phyloP scores from a whole-genome alignment of 2,113 vertebrate genomes.

The Hemibagrus wyckioides region DNA sequence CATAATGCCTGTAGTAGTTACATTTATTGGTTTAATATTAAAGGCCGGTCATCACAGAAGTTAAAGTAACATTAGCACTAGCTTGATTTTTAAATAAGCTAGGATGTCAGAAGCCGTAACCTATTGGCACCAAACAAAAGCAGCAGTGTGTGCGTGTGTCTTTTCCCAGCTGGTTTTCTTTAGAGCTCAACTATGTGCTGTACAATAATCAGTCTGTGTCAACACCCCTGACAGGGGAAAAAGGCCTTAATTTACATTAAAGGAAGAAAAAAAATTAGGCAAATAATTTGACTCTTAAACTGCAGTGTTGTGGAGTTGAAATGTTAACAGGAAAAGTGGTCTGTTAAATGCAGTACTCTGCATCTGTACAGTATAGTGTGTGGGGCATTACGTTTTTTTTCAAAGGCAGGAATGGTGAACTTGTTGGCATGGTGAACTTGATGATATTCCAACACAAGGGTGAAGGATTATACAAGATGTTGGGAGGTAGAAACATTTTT shows the following conservation, averaged over 20 bases:
- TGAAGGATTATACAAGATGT: background rate
- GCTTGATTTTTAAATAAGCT: conserved; percentile 35
- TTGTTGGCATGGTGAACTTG: background rate
- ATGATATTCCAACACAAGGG: background rate
- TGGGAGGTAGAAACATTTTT: background rate
- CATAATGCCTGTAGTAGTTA: conserved; percentile 13
- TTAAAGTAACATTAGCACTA: conserved; percentile 55
- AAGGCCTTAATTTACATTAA: conserved; percentile 68
- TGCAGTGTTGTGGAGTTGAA: conserved; percentile 48
- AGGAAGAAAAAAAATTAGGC: conserved; percentile 55
- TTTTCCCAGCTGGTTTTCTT: conserved; percentile 73
- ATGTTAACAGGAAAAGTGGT: conserved; percentile 48
- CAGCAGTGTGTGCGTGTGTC: conserved; percentile 67
- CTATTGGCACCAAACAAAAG: conserved; percentile 64
- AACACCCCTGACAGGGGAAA: conserved; percentile 67
- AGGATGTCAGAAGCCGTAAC: conserved; percentile 19
- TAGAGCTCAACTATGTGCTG: conserved; percentile 68
- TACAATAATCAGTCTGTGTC: conserved; percentile 74
- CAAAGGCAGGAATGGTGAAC: background rate
- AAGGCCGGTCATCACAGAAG: background rate
- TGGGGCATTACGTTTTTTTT: background rate
- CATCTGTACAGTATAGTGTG: background rate
- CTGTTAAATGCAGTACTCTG: background rate
- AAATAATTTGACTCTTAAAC: conserved; percentile 58
- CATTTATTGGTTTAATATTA: conserved; percentile 9